Conservation (phyloP, 2,888 invertebrate species). For the Epistrophe eligans region DNA sequence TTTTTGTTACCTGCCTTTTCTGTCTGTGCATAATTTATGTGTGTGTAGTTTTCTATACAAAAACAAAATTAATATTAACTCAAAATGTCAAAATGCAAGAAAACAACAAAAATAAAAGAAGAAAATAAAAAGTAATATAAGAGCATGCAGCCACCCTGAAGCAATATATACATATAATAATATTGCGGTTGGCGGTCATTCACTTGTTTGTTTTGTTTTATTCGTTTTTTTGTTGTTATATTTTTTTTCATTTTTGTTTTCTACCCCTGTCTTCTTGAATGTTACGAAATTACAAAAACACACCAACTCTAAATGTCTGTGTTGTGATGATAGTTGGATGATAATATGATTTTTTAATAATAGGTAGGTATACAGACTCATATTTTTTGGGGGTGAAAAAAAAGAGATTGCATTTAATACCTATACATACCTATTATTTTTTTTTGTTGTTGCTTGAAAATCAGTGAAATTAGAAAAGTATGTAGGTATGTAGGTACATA, state of each 20-base stretch:
- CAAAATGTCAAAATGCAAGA: conserved; percentile 46
- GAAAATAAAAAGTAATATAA: conserved; percentile 35
- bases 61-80: conserved; percentile 48
- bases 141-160: conserved; percentile 69
- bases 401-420: background rate
- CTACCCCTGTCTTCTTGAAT: conserved; percentile 53
- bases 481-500: background rate
- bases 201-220: conserved; percentile 73
- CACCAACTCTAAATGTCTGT: conserved; percentile 27
- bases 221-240: too few species aligned
- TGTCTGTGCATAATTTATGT: conserved; percentile 8
- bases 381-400: conserved; percentile 1
- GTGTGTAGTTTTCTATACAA: conserved; percentile 15
- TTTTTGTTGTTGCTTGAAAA: conserved; percentile 13
- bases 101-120: conserved; percentile 25
- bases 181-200: conserved; percentile 74
- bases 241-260: conserved; percentile 44
- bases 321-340: conserved; percentile 42
- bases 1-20: conserved; percentile 32
- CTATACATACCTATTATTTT: background rate
- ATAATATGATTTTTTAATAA: conserved; percentile 1
- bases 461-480: conserved; percentile 32
- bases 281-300: conserved; percentile 19
- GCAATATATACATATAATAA: too few species aligned
- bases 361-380: too few species aligned